phyloP scores from a whole-genome alignment of 2,113 vertebrate genomes.

The Paraplagusia blochii region DNA sequence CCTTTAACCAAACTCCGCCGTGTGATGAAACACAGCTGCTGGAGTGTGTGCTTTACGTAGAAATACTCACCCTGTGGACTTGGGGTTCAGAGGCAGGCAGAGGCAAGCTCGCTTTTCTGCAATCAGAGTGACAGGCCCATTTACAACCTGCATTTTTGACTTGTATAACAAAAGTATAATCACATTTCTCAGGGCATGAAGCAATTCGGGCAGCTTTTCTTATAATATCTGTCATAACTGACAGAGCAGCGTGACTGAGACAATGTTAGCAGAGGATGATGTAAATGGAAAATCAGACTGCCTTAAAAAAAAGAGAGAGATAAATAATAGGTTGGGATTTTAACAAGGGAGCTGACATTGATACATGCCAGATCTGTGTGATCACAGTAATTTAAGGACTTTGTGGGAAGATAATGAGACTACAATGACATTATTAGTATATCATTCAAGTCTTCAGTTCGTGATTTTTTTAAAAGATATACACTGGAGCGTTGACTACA shows the following conservation, averaged over 20 bases:
- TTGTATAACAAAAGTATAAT: background rate
- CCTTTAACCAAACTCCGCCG: background rate
- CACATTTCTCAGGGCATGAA: background rate
- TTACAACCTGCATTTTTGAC: background rate
- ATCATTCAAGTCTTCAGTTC: too few relatives aligned
- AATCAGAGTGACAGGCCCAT: constrained; percentile 47
- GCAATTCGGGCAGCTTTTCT: background rate
- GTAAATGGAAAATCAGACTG: too few relatives aligned
- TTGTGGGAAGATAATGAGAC: too few relatives aligned
- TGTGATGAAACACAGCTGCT: background rate
- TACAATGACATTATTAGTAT: too few relatives aligned
- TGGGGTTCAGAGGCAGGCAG: constrained; percentile 75
- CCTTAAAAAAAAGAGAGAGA: too few relatives aligned
- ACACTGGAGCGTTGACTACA: too few relatives aligned
- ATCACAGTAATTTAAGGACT: too few relatives aligned
- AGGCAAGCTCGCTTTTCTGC: constrained; percentile 77
- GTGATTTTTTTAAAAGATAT: too few relatives aligned
- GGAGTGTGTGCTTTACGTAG: background rate
- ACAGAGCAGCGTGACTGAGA: background rate
- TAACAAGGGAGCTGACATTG: too few relatives aligned
- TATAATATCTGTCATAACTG: background rate
- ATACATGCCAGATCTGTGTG: too few relatives aligned
- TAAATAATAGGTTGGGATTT: too few relatives aligned
- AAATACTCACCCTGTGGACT: constrained; percentile 72
- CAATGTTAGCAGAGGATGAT: background rate